Evolutionary conservation across 2,888 invertebrate species (phyloP), one percentile per base, ranked within the genome.

Genomic region (Plagiodera versicolora): DNA sequence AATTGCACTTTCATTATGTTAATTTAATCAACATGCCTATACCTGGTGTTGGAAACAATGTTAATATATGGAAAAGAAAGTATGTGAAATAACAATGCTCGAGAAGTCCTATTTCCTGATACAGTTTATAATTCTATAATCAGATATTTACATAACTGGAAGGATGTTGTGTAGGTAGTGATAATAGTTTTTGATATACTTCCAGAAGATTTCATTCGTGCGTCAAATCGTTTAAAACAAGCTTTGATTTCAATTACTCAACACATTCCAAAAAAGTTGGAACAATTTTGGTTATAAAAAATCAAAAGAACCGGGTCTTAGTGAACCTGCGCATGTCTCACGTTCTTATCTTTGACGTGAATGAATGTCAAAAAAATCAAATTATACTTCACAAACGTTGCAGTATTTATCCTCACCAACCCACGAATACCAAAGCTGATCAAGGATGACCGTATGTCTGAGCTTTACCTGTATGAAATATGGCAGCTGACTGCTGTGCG

Each of bases 1-100:
- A 56, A 52, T 53, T 24, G 63, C 64, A 75, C 77, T 76, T 77
- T 77, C 75, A 69, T 75, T 75, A 77, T 77, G 74, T 44, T 74
- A 76, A 76, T 74, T 71, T 28, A 50, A 50, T 35, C 44, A 65
- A 65, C 51, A 54, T 5, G 24, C 24, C 24, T 56, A 60, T 67
- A 67, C 71, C 14, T 14, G 39, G n/a, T 11, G 71, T 67, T 71
- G 62, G 60, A 70, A 69, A 73, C 72, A 73, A 72, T 74, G 68
- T 56, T 54, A 60, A 58, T 67, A 67, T 10, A 32, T 28, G 20
- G 68, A 72, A 71, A 75, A 74, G 74, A 74, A 75, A 75, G 74
- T 72, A 68, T 70, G 72, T 70, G 73, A 71, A 72, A 60, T 60
- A 66, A 39, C 39, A 39, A 39, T 39, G 39, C 14, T 39, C 14